These are phyloP conservation scores for Noturus placidus DNA, from an alignment of 2,113 vertebrate species.

Conservation along the genomic window DNA sequence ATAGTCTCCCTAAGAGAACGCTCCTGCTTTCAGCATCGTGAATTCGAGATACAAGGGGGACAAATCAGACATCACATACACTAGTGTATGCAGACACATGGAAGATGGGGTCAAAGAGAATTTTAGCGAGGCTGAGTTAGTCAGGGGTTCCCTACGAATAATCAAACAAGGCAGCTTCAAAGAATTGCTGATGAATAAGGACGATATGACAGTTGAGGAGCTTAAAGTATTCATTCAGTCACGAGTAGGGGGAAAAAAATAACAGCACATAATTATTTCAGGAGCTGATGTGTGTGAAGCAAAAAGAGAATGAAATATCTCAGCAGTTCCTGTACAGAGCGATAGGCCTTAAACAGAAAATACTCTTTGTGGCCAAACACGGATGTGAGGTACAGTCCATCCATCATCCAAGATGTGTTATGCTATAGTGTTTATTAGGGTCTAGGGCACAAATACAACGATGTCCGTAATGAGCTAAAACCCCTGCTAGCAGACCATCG, in stretches of 20 bases:
- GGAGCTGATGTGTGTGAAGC: constrained; percentile 35
- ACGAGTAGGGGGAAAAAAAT: constrained; percentile 29
- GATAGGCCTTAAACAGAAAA: constrained; percentile 47
- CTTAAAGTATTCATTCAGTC: constrained; percentile 40
- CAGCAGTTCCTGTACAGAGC: constrained; percentile 42
- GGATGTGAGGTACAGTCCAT: constrained; percentile 15
- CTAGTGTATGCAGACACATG: constrained; percentile 31
- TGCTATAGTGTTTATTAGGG: background rate
- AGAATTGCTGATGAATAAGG: constrained; percentile 45
- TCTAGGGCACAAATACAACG: background rate
- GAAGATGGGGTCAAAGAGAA: constrained; percentile 20
- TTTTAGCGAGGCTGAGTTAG: constrained; percentile 13
- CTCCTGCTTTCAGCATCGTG: background rate
- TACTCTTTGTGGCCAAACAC: constrained; percentile 25
- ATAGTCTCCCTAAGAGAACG: no score
- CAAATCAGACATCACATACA: constrained; percentile 38
- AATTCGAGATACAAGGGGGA: constrained; percentile 42
- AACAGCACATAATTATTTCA: constrained; percentile 44
- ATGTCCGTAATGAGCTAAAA: no score
- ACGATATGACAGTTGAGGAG: constrained; percentile 36
- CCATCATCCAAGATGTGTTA: background rate
- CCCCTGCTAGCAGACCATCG: no score
- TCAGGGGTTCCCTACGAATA: background rate
- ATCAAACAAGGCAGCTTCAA: background rate
- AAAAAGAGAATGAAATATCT: constrained; percentile 31